Conservation (phyloP, 64 coral and sea anemone species). For the Orbicella faveolata region DNA sequence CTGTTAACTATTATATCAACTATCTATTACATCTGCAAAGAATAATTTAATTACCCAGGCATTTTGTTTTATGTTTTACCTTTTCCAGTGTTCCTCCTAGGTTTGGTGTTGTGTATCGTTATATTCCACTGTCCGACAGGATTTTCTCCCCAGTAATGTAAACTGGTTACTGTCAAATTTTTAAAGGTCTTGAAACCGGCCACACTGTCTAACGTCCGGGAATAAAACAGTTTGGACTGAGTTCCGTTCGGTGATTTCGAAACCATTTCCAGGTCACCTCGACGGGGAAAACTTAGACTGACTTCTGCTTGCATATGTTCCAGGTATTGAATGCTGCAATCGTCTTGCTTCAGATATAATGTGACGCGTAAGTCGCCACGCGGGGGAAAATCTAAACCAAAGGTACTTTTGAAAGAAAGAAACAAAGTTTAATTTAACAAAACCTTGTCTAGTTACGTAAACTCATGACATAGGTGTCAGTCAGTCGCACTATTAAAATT, state of each 20-base stretch:
- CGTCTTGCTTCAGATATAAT: too few relatives aligned
- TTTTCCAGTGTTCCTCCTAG: background rate
- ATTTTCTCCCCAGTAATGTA: slow-evolving; percentile 57
- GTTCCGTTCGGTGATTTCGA: slow-evolving; percentile 29
- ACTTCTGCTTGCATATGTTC: slow-evolving; percentile 42
- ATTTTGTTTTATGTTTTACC: too few relatives aligned
- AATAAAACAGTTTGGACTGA: slow-evolving; percentile 2
- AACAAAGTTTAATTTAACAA: too few relatives aligned
- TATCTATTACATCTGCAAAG: too few relatives aligned
- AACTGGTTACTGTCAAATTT: slow-evolving; percentile 6
- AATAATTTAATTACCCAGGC: too few relatives aligned
- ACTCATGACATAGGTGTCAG: too few relatives aligned
- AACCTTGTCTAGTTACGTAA: too few relatives aligned
- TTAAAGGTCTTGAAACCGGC: background rate
- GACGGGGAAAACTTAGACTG: background rate
- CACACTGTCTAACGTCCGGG: background rate
- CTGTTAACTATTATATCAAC: too few relatives aligned
- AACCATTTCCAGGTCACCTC: slow-evolving; percentile 26
- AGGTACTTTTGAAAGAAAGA: too few relatives aligned
- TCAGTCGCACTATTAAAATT: too few relatives aligned
- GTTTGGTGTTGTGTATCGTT: slow-evolving; percentile 8
- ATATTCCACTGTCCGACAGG: slow-evolving; percentile 43
- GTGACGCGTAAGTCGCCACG: too few relatives aligned
- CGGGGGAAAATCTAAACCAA: too few relatives aligned
- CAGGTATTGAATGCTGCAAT: slow-evolving; percentile 26